A percentile compares a stretch with the other conserved stretches of the same genome.
These are phyloP conservation scores for Larimichthys polyactis DNA, from an alignment of 2,113 vertebrate species.

Conservation along the genomic window DNA sequence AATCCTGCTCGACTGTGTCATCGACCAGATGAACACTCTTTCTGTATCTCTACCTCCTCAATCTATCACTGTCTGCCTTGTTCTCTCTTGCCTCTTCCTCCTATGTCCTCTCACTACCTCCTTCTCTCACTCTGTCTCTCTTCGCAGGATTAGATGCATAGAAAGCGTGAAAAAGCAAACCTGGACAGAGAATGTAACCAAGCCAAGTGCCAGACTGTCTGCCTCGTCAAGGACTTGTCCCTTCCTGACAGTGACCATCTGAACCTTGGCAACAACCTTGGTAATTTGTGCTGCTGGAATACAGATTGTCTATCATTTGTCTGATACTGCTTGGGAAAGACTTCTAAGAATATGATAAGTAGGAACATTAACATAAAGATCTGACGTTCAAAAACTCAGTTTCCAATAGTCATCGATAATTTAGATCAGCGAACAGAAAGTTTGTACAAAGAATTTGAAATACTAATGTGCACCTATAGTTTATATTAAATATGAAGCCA, in stretches of 20 bases:
- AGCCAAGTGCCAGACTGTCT: slow-evolving; percentile 51
- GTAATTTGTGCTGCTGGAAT: slow-evolving; percentile 1
- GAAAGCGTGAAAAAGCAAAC: slow-evolving; percentile 39
- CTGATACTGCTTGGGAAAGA: not conserved
- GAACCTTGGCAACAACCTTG: slow-evolving; percentile 38
- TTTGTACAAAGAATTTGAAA: not conserved
- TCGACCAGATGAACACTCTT: slow-evolving; percentile 12
- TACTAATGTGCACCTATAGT: not conserved
- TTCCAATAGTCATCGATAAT: not conserved
- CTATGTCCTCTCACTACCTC: slow-evolving; percentile 20
- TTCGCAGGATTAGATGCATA: slow-evolving; percentile 21
- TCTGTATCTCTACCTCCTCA: slow-evolving; percentile 6
- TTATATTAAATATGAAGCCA: not conserved
- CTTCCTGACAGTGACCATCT: slow-evolving; percentile 48
- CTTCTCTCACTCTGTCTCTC: slow-evolving; percentile 19
- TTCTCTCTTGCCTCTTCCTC: slow-evolving; percentile 2
- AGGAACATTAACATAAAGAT: not conserved
- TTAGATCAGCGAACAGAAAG: not conserved
- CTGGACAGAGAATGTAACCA: slow-evolving; percentile 31
- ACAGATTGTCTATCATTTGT: slow-evolving; percentile 9
- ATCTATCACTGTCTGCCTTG: not conserved
- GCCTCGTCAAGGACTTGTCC: slow-evolving; percentile 45
- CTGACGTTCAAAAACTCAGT: not conserved
- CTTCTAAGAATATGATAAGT: not conserved
- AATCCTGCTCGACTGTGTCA: slow-evolving; percentile 17